Percentiles rank a stretch among this genome's conserved stretches.
Evolutionary conservation across 2,888 invertebrate genomes (phyloP).

Genomic region (Leptinotarsa peninsularis): DNA sequence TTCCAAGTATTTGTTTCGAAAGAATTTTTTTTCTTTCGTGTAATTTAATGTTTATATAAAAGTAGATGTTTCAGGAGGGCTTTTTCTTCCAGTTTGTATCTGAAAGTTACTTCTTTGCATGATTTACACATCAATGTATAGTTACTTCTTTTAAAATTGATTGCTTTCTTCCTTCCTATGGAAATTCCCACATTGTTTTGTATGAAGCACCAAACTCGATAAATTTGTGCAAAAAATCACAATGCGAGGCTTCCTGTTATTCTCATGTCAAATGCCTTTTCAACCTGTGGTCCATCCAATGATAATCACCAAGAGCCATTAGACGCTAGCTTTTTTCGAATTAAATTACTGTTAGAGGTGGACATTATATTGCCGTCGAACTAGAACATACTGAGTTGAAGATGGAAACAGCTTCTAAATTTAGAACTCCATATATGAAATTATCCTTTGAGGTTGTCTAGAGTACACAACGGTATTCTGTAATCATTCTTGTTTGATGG

Average conservation of each 20-base stretch:
- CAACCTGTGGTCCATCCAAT: not conserved
- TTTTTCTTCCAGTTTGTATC: too few species aligned
- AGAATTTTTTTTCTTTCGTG: too few species aligned
- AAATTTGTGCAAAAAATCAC: too few species aligned
- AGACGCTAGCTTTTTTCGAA: constrained; percentile 21
- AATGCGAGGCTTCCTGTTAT: not conserved
- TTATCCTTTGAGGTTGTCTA: constrained; percentile 53
- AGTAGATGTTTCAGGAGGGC: too few species aligned
- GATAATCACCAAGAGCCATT: not conserved
- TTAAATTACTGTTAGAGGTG: constrained; percentile 45
- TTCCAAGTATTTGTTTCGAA: too few species aligned
- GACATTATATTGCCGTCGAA: constrained; percentile 44
- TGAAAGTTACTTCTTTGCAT: too few species aligned
- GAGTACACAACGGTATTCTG: constrained; percentile 56
- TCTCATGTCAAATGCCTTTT: not conserved
- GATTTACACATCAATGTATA: too few species aligned
- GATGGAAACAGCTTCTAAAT: constrained; percentile 47
- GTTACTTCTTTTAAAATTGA: too few species aligned
- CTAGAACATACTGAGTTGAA: constrained; percentile 44
- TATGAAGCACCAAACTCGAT: too few species aligned
- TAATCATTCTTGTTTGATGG: constrained; percentile 51
- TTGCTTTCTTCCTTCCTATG: too few species aligned
- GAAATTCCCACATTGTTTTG: too few species aligned
- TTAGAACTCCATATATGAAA: constrained; percentile 53
- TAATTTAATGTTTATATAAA: too few species aligned